Conservation (phyloP, 2,797 vertebrate species). For the Melopsittacus undulatus region DNA sequence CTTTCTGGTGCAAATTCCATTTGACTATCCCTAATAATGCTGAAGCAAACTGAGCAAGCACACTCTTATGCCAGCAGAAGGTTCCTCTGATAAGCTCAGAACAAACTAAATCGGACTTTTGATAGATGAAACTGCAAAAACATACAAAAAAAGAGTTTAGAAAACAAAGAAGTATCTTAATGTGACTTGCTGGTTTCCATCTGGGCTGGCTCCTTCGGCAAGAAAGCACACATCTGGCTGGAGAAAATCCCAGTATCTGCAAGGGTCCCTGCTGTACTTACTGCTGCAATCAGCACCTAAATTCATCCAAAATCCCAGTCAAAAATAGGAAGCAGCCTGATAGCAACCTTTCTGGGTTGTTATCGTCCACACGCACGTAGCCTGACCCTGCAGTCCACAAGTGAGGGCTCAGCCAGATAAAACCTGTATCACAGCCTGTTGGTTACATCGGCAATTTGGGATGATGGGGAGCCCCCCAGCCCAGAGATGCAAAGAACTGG, state of each 20-base stretch:
- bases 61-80: background rate
- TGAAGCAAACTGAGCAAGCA: background rate
- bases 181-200: background rate
- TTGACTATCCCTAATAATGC: background rate
- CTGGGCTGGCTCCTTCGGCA: background rate
- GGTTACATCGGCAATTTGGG: background rate
- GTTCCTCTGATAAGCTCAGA: background rate
- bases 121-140: background rate
- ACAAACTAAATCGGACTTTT: background rate
- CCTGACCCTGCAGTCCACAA: background rate
- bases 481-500: background rate
- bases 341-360: background rate
- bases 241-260: background rate
- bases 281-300: background rate
- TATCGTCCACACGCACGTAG: background rate
- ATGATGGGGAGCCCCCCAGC: background rate
- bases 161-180: background rate
- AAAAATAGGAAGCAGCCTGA: background rate
- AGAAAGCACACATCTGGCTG: background rate
- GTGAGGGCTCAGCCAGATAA: background rate
- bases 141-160: background rate
- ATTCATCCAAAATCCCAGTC: background rate
- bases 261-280: background rate
- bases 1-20: background rate
- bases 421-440: accelerated